A percentile compares a stretch with the other conserved stretches of the same genome.
phyloP scores from a whole-genome alignment of 1,140 invertebrate species.

The Potamilus streckersoni region DNA sequence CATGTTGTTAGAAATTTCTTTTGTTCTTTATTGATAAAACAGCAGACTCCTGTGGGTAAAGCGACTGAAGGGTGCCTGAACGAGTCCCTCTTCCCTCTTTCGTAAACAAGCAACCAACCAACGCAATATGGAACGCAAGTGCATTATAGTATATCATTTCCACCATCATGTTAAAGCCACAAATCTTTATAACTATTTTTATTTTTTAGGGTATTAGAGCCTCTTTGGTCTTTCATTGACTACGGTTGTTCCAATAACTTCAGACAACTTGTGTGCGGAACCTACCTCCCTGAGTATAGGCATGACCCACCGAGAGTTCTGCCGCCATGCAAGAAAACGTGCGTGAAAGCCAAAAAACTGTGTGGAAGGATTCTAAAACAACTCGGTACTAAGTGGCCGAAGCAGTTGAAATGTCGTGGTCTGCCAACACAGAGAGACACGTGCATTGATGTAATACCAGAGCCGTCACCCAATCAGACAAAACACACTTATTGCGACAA shows the following conservation, averaged over 20 bases:
- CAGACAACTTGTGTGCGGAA: slow-evolving; percentile 38
- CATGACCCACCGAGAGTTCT: background rate
- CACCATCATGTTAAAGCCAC: too few relatives aligned
- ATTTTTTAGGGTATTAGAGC: slow-evolving; percentile 15
- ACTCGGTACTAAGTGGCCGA: slow-evolving; percentile 33
- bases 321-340: slow-evolving; percentile 41
- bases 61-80: too few relatives aligned
- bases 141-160: too few relatives aligned
- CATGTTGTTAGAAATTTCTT: too few relatives aligned
- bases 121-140: too few relatives aligned
- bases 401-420: slow-evolving; percentile 16
- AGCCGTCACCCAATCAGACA: background rate
- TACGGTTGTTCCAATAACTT: slow-evolving; percentile 31
- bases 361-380: slow-evolving; percentile 30
- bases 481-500: background rate
- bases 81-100: too few relatives aligned
- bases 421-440: background rate
- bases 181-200: too few relatives aligned
- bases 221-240: slow-evolving; percentile 26
- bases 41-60: too few relatives aligned
- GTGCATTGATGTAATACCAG: background rate
- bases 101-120: too few relatives aligned
- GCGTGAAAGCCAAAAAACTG: slow-evolving; percentile 32
- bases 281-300: slow-evolving; percentile 46
- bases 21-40: too few relatives aligned